Evolutionary conservation across 2,113 vertebrate genomes (phyloP).

Genomic region (Romanogobio albipinnatus): DNA sequence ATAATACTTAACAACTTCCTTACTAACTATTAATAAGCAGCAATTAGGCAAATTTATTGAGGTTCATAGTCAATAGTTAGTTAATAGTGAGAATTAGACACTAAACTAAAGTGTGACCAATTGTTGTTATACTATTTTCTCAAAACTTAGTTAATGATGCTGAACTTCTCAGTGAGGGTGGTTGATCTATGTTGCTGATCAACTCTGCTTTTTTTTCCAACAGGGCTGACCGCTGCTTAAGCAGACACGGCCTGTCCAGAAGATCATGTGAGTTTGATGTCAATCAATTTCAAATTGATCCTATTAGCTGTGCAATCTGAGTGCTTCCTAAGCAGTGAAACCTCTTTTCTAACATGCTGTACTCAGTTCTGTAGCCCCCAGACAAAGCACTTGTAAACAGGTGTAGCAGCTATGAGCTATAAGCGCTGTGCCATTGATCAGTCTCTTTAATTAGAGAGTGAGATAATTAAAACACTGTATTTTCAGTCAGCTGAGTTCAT

Average conservation of each 20-base stretch:
- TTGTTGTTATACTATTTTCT: not conserved
- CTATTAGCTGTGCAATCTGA: slow-evolving; percentile 38
- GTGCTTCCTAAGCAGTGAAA: slow-evolving; percentile 29
- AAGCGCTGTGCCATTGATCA: slow-evolving; percentile 51
- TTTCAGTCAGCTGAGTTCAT: slow-evolving; percentile 50
- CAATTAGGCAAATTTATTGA: too few relatives aligned
- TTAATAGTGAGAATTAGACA: too few relatives aligned
- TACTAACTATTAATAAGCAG: too few relatives aligned
- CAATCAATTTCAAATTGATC: slow-evolving; percentile 58
- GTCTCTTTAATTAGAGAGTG: slow-evolving; percentile 59
- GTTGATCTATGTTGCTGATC: not conserved
- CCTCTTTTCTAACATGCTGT: slow-evolving; percentile 2
- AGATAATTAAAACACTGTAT: slow-evolving; percentile 41
- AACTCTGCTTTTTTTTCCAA: not conserved
- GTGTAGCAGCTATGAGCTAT: slow-evolving; percentile 42
- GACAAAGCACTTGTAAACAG: slow-evolving; percentile 29
- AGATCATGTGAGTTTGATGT: slow-evolving; percentile 52
- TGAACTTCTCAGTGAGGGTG: not conserved
- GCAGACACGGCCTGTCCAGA: slow-evolving; percentile 7
- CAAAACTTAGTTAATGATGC: not conserved
- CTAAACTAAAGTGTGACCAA: too few relatives aligned
- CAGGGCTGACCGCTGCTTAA: not conserved
- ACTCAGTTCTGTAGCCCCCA: slow-evolving; percentile 20
- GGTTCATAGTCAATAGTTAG: too few relatives aligned
- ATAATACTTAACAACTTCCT: too few relatives aligned